These are phyloP conservation scores for Philonicus albiceps DNA, from an alignment of 2,888 invertebrate species.

Conservation along the genomic window DNA sequence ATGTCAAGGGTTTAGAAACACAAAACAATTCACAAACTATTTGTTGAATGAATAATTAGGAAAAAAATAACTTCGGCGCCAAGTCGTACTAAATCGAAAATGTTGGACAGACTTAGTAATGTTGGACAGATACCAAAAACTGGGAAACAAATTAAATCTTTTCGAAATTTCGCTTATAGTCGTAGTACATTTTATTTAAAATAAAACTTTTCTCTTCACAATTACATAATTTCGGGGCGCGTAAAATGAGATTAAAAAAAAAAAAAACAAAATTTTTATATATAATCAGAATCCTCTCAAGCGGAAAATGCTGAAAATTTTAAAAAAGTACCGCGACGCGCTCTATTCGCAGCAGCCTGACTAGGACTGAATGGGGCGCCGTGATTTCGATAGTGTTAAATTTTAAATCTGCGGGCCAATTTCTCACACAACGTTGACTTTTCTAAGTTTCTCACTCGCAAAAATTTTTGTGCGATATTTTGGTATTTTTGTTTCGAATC, in stretches of 20 bases:
- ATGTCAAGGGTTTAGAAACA: conserved; percentile 37
- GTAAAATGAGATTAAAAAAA: neutral
- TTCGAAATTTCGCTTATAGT: neutral
- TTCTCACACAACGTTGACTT: neutral
- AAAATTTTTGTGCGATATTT: conserved; percentile 33
- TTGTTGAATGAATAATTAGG: neutral
- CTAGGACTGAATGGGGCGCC: conserved; percentile 13
- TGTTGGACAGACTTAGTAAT: neutral
- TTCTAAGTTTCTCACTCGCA: conserved; percentile 2
- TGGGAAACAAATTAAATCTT: neutral
- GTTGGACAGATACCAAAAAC: neutral
- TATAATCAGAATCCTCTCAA: neutral
- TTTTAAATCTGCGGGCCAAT: neutral
- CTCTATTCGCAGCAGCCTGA: conserved; percentile 15
- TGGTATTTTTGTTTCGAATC: conserved; percentile 7
- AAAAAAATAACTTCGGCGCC: neutral
- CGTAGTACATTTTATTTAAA: conserved; percentile 15
- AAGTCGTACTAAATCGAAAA: neutral
- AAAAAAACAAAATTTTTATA: too few species aligned
- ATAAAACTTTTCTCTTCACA: neutral
- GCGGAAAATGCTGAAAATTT: neutral
- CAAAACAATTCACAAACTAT: neutral
- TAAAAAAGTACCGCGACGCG: conserved; percentile 13
- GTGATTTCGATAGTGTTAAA: neutral
- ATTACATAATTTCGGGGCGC: conserved; percentile 8